Percentiles rank a stretch among this genome's conserved stretches.
These are phyloP conservation scores for Tiliacea aurago DNA, from an alignment of 2,888 invertebrate species.

Conservation along the genomic window DNA sequence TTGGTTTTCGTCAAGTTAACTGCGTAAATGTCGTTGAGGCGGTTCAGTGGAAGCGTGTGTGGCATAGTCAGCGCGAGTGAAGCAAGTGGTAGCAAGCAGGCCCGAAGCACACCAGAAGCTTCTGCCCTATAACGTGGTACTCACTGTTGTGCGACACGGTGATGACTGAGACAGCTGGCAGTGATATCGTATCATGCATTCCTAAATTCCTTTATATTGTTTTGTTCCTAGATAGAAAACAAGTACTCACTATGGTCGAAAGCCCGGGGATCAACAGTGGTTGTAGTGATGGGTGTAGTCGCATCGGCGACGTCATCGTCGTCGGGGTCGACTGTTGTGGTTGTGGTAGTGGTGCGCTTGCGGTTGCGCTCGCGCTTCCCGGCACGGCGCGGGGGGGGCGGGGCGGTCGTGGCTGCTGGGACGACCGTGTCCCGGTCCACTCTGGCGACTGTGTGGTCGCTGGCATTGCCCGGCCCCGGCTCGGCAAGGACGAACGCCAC, in stretches of 20 bases:
- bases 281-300: conserved; percentile 78
- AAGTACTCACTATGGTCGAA: conserved; percentile 85
- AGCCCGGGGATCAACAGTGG: conserved; percentile 82
- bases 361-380: conserved; percentile 72
- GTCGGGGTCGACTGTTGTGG: conserved; percentile 75
- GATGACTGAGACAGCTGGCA: conserved; percentile 2
- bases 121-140: conserved; percentile 37
- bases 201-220: neutral
- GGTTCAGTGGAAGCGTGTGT: conserved; percentile 35
- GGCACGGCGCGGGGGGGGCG: conserved; percentile 67
- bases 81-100: conserved; percentile 34
- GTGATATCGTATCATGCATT: conserved; percentile 15
- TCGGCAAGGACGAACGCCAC: conserved; percentile 87
- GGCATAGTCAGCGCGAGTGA: conserved; percentile 31
- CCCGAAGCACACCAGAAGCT: conserved; percentile 37
- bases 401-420: conserved; percentile 52
- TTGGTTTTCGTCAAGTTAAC: neutral
- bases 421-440: conserved; percentile 55
- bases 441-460: conserved; percentile 62
- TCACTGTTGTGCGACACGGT: conserved; percentile 22
- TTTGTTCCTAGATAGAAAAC: neutral
- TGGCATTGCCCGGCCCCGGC: conserved; percentile 73
- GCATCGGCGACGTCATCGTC: conserved; percentile 78
- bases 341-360: conserved; percentile 80
- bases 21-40: conserved; percentile 3